These are phyloP conservation scores for Beaufortia kweichowensis DNA, from an alignment of 2,113 vertebrate species.

Conservation along the genomic window DNA sequence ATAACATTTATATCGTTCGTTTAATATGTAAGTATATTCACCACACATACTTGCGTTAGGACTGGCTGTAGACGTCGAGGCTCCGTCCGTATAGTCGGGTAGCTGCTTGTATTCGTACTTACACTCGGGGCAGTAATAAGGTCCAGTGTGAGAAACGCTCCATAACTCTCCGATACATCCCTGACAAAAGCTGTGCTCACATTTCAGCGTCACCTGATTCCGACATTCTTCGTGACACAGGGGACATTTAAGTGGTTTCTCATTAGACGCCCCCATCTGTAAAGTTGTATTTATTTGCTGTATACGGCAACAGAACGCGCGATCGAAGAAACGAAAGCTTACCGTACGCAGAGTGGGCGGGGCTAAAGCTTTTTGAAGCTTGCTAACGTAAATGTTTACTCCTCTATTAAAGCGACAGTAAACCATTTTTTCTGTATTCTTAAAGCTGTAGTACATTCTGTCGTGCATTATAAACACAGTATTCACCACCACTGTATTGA, in stretches of 20 bases:
- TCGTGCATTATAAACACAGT: too few species aligned
- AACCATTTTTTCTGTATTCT: background rate
- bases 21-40: background rate
- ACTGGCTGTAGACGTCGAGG: constrained; percentile 9
- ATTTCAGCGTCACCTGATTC: constrained; percentile 62
- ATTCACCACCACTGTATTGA: too few species aligned
- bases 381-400: background rate
- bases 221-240: constrained; percentile 61
- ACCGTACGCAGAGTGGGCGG: constrained; percentile 50
- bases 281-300: constrained; percentile 17
- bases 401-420: constrained; percentile 24
- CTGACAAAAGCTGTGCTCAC: constrained; percentile 71
- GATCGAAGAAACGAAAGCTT: constrained; percentile 27
- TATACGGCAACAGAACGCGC: background rate
- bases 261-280: constrained; percentile 64
- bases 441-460: background rate
- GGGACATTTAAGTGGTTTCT: constrained; percentile 56
- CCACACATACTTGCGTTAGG: constrained; percentile 22
- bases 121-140: constrained; percentile 72
- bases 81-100: constrained; percentile 46
- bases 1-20: background rate
- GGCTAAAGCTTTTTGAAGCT: constrained; percentile 60
- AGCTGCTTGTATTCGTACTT: constrained; percentile 64
- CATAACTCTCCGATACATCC: constrained; percentile 72
- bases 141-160: constrained; percentile 62